These are phyloP conservation scores for Cotesia congregata DNA, from an alignment of 2,888 invertebrate species.

Conservation along the genomic window DNA sequence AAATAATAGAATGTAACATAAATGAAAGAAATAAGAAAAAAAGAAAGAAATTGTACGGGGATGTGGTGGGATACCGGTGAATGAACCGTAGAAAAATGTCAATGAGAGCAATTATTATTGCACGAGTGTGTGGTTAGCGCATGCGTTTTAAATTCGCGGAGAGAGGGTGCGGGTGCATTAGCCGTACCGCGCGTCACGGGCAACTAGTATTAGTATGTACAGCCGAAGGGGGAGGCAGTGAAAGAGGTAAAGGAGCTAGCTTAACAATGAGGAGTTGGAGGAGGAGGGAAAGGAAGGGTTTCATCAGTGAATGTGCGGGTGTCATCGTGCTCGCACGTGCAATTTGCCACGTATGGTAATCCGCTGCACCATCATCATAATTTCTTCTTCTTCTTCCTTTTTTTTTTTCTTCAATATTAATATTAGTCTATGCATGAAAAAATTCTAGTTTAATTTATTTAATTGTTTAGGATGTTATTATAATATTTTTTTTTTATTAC, in stretches of 20 bases:
- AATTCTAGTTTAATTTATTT: not conserved
- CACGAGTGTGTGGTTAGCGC: constrained; percentile 50
- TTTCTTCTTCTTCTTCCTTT: not conserved
- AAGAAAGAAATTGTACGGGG: constrained; percentile 10
- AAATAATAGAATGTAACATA: constrained; percentile 6
- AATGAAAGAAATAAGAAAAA: constrained; percentile 18
- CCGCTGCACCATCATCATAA: not conserved
- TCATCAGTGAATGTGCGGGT: constrained; percentile 33
- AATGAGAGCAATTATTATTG: constrained; percentile 66
- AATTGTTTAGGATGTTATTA: not conserved
- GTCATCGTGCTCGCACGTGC: constrained; percentile 41
- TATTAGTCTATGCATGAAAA: not conserved
- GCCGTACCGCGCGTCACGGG: constrained; percentile 37
- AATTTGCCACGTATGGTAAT: constrained; percentile 19
- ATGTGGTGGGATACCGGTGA: constrained; percentile 28
- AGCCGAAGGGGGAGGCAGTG: constrained; percentile 28
- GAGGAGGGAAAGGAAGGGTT: constrained; percentile 29
- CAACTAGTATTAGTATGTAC: constrained; percentile 16
- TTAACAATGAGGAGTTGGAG: constrained; percentile 14
- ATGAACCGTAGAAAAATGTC: constrained; percentile 56
- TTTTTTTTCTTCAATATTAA: too few relatives aligned
- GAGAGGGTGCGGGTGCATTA: constrained; percentile 28
- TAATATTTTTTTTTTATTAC: not conserved
- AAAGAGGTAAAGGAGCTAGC: constrained; percentile 17
- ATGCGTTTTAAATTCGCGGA: constrained; percentile 15